These are phyloP conservation scores for Diplodus puntazzo DNA, from an alignment of 2,797 vertebrate species.

Conservation along the genomic window DNA sequence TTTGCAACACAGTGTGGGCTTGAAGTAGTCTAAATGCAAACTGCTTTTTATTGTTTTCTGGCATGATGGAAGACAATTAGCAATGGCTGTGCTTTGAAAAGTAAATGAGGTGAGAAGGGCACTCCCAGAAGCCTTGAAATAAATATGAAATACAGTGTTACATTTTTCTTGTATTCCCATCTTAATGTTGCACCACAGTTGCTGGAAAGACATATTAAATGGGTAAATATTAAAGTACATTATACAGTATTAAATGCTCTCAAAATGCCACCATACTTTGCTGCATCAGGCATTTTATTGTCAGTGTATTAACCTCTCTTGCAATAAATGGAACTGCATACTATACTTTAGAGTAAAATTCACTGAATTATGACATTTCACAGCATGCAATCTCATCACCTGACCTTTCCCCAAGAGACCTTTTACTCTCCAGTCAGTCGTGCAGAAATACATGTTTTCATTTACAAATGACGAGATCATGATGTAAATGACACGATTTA, in stretches of 20 bases:
- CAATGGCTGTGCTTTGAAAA: slow-evolving; percentile 17
- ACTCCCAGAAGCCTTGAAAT: neutral
- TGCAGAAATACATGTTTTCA: slow-evolving; percentile 11
- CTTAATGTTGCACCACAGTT: neutral
- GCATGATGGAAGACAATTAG: slow-evolving; percentile 1
- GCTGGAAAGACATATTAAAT: neutral
- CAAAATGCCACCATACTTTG: slow-evolving; percentile 34
- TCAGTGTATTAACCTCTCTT: slow-evolving; percentile 44
- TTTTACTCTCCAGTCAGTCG: slow-evolving; percentile 31
- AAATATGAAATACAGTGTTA: slow-evolving; percentile 1
- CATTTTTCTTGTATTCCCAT: neutral
- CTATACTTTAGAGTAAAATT: neutral
- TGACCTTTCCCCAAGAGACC: slow-evolving; percentile 32
- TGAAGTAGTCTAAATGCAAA: slow-evolving; percentile 2
- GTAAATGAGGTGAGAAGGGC: slow-evolving; percentile 22
- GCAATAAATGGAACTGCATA: neutral
- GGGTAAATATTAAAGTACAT: neutral
- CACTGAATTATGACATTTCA: slow-evolving; percentile 39
- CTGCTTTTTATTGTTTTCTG: slow-evolving; percentile 11
- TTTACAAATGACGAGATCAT: neutral
- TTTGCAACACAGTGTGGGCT: neutral
- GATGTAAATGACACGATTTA: neutral
- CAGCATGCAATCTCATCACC: slow-evolving; percentile 32
- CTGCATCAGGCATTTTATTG: slow-evolving; percentile 15
- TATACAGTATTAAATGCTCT: slow-evolving; percentile 8